phyloP scores from a whole-genome alignment of 2,888 invertebrate genomes.

The Spisula subtruncata region DNA sequence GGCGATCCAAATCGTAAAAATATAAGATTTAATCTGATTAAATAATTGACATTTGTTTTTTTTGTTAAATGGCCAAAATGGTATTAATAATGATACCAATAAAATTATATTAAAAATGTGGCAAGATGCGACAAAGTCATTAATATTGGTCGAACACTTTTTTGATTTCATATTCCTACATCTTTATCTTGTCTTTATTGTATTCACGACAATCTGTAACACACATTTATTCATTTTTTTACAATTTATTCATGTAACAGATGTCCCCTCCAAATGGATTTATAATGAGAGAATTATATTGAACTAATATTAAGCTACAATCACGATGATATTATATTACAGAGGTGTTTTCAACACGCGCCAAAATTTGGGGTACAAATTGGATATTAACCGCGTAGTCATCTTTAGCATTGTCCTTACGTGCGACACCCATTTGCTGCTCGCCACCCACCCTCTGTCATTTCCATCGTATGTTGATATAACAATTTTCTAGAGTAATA shows the following conservation, averaged over 20 bases:
- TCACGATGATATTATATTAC: not conserved
- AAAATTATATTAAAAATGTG: too few species aligned
- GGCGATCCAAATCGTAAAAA: too few species aligned
- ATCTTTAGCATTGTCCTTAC: constrained; percentile 17
- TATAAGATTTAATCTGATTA: too few species aligned
- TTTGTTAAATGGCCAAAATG: too few species aligned
- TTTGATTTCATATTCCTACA: not conserved
- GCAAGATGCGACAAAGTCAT: too few species aligned
- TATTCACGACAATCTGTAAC: not conserved
- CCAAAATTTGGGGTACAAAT: constrained; percentile 24
- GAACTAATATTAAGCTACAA: not conserved
- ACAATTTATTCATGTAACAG: not conserved
- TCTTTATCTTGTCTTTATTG: not conserved
- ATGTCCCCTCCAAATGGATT: not conserved
- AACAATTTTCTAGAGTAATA: constrained; percentile 44
- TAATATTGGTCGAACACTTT: too few species aligned
- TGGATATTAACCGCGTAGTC: constrained; percentile 36
- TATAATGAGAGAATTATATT: not conserved
- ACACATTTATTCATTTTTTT: not conserved
- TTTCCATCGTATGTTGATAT: constrained; percentile 23
- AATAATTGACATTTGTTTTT: too few species aligned
- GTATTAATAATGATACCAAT: too few species aligned
- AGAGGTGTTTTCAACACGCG: constrained; percentile 34
- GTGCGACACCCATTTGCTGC: constrained; percentile 50
- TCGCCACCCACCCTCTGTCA: constrained; percentile 39